Base-by-base conservation (phyloP, 2,113 vertebrate genomes). In the Scolopax mira region DNA sequence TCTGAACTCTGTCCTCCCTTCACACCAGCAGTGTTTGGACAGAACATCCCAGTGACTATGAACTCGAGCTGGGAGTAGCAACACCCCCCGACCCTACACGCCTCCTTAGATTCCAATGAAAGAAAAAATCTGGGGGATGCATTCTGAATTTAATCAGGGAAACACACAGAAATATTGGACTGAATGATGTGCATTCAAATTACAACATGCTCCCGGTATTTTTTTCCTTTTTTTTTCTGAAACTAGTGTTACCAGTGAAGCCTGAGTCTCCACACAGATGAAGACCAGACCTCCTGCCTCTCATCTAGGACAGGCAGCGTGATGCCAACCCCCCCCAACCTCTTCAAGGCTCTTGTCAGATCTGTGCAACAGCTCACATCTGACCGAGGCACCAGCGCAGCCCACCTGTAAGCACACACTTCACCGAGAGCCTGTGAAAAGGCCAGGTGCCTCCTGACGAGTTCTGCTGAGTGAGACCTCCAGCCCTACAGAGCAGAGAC, bases 1-100 rank as follows among this genome's bases (percentile, higher is more conserved):
- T 13, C 33, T 19, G 35, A 84, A 85, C 6, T 55, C 0, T 0
- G 27, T 44, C 10, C 30, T 75, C 33, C n/a, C 24, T 58, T 81
- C 66, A 48, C 33, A 6, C 8, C 46, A 25, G 17, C 6, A 37
- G 10, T 6, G 33, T 52, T 61, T 80, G 54, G 64, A 83, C 9
- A 22, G 8, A 52, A n/a, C 44, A 41, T 21, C 12, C 23, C 31
- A 37, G 16, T 10, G 35, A 58, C 17, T 31, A 28, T 0, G 1
- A 58, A 85, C 25, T 51, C 31, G 48, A 58, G 33, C 17, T 52
- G 46, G 3, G 41, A 62, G 33, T 3, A 44, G 39, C 30, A 52
- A 35, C 30, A 54, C 52, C 9, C 21, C 37, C 30, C 10, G 78
- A 52, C 12, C 13, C 33, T n/a, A 31, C 9, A 33, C 2, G 2